Conservation (phyloP, 2,888 invertebrate species). For the Ophioninae sp. region DNA sequence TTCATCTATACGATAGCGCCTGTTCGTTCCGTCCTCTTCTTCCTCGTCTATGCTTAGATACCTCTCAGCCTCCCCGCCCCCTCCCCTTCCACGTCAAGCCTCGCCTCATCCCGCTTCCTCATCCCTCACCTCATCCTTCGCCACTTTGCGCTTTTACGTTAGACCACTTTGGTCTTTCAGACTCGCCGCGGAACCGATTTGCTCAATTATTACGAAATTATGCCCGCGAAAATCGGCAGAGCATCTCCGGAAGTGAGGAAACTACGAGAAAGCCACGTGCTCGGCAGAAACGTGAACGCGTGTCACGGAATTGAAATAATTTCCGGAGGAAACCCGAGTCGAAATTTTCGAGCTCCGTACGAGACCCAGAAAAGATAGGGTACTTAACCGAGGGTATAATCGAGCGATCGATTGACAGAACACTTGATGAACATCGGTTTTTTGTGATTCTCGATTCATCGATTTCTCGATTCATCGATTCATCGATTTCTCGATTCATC, state of each 20-base stretch:
- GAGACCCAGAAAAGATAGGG: background rate
- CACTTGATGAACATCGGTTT: too few species aligned
- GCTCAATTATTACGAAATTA: conserved; percentile 78
- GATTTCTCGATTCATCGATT: too few species aligned
- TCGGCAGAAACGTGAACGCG: conserved; percentile 8
- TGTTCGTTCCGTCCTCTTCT: conserved; percentile 42
- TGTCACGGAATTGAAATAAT: conserved; percentile 12
- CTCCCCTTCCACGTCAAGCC: background rate
- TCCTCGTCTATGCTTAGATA: conserved; percentile 17
- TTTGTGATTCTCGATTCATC: too few species aligned
- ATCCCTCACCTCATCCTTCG: background rate
- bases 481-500: too few species aligned
- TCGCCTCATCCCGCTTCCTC: too few species aligned
- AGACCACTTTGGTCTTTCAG: conserved; percentile 29
- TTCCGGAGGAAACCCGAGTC: background rate
- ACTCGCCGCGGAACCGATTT: conserved; percentile 69
- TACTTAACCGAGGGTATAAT: too few species aligned
- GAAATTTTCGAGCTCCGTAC: background rate
- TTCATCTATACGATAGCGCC: conserved; percentile 49
- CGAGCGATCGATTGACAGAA: too few species aligned
- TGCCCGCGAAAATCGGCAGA: conserved; percentile 72
- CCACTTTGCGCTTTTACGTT: conserved; percentile 23
- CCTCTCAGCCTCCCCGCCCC: background rate
- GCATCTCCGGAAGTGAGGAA: conserved; percentile 74
- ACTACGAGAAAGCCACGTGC: conserved; percentile 59